Conservation (phyloP, 2,797 vertebrate genomes). For the Parauchenoglanis ngamensis region DNA sequence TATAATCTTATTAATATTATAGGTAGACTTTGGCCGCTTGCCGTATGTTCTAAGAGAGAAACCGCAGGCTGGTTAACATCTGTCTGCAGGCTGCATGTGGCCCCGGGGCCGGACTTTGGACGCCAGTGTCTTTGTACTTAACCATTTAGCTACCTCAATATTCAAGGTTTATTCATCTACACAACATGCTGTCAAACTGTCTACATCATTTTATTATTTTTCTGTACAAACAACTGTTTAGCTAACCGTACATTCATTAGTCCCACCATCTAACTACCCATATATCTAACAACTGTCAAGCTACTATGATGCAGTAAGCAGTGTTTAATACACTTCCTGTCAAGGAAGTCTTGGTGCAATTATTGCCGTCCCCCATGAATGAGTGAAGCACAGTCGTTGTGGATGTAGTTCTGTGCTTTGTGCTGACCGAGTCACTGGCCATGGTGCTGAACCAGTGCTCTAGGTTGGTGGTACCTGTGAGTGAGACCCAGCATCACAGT, state of each 20-base stretch:
- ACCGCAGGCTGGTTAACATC: too few species aligned
- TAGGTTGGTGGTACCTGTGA: neutral
- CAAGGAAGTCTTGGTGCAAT: neutral
- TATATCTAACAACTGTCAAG: neutral
- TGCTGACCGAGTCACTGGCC: conserved; percentile 6
- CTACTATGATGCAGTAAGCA: neutral
- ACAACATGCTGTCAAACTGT: neutral
- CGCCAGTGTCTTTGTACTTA: neutral
- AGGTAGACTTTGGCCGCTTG: neutral
- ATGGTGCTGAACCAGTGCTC: conserved; percentile 18
- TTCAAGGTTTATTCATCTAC: neutral
- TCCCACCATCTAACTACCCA: neutral
- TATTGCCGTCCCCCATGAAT: neutral
- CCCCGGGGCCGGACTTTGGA: neutral
- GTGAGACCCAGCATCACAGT: neutral
- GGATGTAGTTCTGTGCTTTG: neutral
- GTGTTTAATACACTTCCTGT: neutral
- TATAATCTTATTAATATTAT: neutral
- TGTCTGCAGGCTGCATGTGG: neutral
- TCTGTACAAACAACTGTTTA: neutral
- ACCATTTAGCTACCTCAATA: neutral
- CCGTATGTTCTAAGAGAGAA: too few species aligned
- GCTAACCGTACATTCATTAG: neutral
- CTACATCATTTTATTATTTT: neutral
- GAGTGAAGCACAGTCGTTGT: neutral